phyloP scores from a whole-genome alignment of 2,113 vertebrate genomes.

The Oxygymnocypris stewartii region DNA sequence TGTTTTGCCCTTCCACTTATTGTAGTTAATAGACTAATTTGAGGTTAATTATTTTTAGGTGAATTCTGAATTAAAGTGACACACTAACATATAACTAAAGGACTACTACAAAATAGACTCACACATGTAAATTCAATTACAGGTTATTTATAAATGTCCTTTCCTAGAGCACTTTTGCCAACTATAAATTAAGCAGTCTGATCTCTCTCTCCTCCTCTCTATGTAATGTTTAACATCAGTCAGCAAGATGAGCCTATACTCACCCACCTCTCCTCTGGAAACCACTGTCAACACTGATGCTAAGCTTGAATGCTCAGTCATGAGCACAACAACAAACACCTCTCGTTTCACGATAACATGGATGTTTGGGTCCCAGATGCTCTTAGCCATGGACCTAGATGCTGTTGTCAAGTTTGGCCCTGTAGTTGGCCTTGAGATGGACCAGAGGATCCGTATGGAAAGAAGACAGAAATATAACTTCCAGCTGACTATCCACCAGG shows the following conservation, averaged over 20 bases:
- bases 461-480: constrained; percentile 59
- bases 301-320: constrained; percentile 64
- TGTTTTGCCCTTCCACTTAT: too few species aligned
- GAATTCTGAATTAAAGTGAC: too few species aligned
- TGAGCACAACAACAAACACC: neutral
- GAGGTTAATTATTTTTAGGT: too few species aligned
- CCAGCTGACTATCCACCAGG: constrained; percentile 64
- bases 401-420: constrained; percentile 57
- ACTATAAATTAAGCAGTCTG: neutral
- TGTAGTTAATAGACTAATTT: too few species aligned
- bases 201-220: neutral
- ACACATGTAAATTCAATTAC: neutral
- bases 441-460: constrained; percentile 62
- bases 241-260: constrained; percentile 61
- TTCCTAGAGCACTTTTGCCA: neutral
- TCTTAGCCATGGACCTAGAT: constrained; percentile 63
- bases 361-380: constrained; percentile 56
- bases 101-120: too few species aligned
- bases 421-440: neutral
- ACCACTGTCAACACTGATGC: constrained; percentile 53
- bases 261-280: neutral
- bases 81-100: too few species aligned
- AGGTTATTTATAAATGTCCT: neutral
- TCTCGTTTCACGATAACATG: constrained; percentile 71
- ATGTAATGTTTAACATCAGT: constrained; percentile 9